Percentiles rank a stretch among this genome's conserved stretches.
phyloP scores from a whole-genome alignment of 2,888 invertebrate genomes.

The Diplazon laetatorius region DNA sequence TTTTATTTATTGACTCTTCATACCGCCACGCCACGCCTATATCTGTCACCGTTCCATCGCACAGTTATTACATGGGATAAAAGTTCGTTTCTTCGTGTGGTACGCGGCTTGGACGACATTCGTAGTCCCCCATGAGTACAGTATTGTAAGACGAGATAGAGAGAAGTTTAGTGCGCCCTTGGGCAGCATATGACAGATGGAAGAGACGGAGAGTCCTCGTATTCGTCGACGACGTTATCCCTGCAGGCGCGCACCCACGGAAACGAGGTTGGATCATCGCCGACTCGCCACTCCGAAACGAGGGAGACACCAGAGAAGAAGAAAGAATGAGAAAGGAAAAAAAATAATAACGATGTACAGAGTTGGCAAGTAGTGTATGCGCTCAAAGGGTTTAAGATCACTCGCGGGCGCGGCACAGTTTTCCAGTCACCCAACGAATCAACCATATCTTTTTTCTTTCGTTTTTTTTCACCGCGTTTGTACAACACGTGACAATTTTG shows the following conservation, averaged over 20 bases:
- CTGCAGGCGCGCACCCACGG: constrained; percentile 58
- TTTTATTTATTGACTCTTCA: constrained; percentile 41
- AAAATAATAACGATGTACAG: constrained; percentile 33
- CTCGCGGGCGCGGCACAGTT: constrained; percentile 47
- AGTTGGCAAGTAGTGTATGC: constrained; percentile 5
- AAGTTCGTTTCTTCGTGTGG: constrained; percentile 26
- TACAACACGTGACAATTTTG: constrained; percentile 31
- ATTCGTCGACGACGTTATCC: constrained; percentile 66
- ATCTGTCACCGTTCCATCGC: constrained; percentile 24
- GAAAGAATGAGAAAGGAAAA: constrained; percentile 32
- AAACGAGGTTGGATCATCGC: constrained; percentile 84
- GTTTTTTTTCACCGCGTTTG: constrained; percentile 43
- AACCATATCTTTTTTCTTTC: constrained; percentile 19
- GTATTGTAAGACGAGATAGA: constrained; percentile 56
- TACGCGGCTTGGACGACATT: constrained; percentile 20
- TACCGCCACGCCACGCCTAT: constrained; percentile 27
- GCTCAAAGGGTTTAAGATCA: constrained; percentile 50
- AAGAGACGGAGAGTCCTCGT: constrained; percentile 59
- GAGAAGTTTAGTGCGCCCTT: constrained; percentile 60
- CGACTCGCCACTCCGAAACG: constrained; percentile 61
- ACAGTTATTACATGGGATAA: constrained; percentile 33
- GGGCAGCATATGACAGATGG: constrained; percentile 59
- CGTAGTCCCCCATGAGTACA: constrained; percentile 45
- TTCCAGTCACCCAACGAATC: constrained; percentile 33
- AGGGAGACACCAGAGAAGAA: constrained; percentile 23